A percentile compares a stretch with the other conserved stretches of the same genome.
phyloP scores from a whole-genome alignment of 2,113 vertebrate species.

The Parus major region DNA sequence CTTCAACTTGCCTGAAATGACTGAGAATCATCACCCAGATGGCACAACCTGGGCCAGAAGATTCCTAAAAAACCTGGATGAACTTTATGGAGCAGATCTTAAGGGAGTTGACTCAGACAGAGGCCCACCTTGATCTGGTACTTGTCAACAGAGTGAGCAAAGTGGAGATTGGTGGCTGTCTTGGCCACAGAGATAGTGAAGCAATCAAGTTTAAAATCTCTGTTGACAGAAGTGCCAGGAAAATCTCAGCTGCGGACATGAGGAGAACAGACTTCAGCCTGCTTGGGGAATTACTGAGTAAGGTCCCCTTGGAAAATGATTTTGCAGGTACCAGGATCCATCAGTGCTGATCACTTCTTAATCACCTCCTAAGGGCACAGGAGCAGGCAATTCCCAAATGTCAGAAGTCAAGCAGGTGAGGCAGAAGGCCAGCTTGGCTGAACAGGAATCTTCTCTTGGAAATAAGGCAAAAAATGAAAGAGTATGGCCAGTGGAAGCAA shows the following conservation, averaged over 20 bases:
- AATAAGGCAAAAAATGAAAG: background rate
- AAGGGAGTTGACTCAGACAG: background rate
- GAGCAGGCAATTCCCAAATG: background rate
- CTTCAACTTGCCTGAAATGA: background rate
- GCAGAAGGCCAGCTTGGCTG: background rate
- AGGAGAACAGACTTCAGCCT: background rate
- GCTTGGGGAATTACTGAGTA: background rate
- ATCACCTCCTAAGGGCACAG: background rate
- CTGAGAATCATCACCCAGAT: background rate
- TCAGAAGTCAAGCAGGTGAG: background rate
- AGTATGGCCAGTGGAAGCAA: background rate
- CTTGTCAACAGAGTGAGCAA: background rate
- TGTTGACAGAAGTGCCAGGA: background rate
- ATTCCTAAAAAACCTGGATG: background rate
- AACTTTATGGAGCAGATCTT: background rate
- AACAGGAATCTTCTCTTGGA: background rate
- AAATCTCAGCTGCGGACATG: background rate
- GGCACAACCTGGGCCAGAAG: background rate
- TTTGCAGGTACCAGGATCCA: background rate
- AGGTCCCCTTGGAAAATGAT: background rate
- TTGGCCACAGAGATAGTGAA: background rate
- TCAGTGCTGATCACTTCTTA: background rate
- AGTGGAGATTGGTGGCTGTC: rapidly evolving
- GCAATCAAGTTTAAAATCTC: background rate
- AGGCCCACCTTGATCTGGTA: background rate